Evolutionary conservation across 2,797 vertebrate genomes (phyloP), one percentile per base, ranked within the genome.

Genomic region (Lates japonicus): DNA sequence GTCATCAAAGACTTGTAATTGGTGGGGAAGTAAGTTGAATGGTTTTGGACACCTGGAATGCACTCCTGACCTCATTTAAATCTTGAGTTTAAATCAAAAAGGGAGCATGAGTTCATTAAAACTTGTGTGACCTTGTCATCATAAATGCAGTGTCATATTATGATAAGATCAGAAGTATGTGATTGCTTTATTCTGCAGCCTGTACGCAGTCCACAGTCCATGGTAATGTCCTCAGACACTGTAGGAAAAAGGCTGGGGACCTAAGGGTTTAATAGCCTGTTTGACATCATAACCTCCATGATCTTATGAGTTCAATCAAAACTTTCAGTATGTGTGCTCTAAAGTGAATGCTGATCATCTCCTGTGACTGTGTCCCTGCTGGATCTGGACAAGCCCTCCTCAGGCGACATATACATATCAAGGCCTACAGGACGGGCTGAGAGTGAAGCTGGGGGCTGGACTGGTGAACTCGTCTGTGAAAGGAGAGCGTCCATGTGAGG

Each of bases 231-330:
- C 59, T 31, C 14, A 37, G 51, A 55, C 51, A n/a, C 42, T 20
- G 33, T 72, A 44, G 17, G 14, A 57, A 33, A 46, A 35, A 66
- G 11, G 41, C 25, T 37, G 42, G 35, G n/a, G 52, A 67, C 31
- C 19, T 29, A 37, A 54, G 57, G 57, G 7, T 93, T 66, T 92
- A 93, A 92, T 93, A 67, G 94, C 91, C 85, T 93, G 92, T 76
- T 93, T 95, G 90, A 95, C 94, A 85, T 94, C 92, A 33, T 90
- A 89, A 84, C 94, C 93, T 84, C 57, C 42, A 19, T 2, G 10
- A 14, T 51, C 58, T 37, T 70, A 5, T 51, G 13, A 41, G 10
- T 58, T 67, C 37, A 4, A 16, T 10, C 8, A 11, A 17, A 48
- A 48, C 33, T 42, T 66, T 44, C 17, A 68, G 11, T 20, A 31